A percentile compares a stretch with the other conserved stretches of the same genome.
phyloP scores from a whole-genome alignment of 37 sponge, comb jelly and placozoan species.

The Ephydatia muelleri region DNA sequence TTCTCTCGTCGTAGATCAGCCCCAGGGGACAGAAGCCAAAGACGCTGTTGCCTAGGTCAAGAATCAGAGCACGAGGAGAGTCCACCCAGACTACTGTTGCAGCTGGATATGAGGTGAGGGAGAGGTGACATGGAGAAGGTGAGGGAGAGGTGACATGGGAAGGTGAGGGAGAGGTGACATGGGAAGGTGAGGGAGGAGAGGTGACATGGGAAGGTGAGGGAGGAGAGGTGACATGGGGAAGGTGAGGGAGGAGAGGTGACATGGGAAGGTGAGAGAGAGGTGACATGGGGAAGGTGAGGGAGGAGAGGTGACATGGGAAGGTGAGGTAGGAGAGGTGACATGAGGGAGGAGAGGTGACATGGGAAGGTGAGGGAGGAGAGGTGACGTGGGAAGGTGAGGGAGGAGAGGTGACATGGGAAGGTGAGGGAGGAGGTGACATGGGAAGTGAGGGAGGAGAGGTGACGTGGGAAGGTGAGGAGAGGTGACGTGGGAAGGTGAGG shows the following conservation, averaged over 20 bases:
- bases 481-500: too few species aligned
- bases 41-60: constrained; percentile 38
- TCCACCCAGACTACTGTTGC: constrained; percentile 49
- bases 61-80: constrained; percentile 21
- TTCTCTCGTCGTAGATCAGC: constrained; percentile 27
- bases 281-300: not conserved
- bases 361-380: too few species aligned
- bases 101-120: not conserved
- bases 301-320: too few species aligned
- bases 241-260: not conserved
- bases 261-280: not conserved
- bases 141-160: not conserved
- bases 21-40: constrained; percentile 61
- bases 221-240: not conserved
- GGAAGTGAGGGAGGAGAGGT: too few species aligned
- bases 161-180: not conserved
- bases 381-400: too few species aligned
- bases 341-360: not conserved
- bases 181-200: not conserved
- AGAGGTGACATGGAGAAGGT: not conserved
- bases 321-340: not conserved
- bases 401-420: too few species aligned
- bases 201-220: not conserved
- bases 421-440: too few species aligned
- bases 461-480: too few species aligned